Conservation (phyloP, 1,140 invertebrate genomes). For the Panagrolaimus sp. region DNA sequence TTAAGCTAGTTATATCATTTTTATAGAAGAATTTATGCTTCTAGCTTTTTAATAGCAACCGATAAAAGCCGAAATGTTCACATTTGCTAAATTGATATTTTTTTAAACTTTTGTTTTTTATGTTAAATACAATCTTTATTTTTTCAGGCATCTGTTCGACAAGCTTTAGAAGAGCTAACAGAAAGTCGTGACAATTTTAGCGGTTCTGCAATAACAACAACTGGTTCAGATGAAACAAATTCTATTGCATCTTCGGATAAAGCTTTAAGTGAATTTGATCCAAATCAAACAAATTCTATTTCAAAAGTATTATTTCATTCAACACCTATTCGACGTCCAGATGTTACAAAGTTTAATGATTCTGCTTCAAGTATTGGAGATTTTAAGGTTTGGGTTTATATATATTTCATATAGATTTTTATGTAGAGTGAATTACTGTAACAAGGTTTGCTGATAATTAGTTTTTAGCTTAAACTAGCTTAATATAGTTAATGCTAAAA, state of each 20-base stretch:
- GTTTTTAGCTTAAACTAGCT: too few species aligned
- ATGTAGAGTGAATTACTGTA: too few species aligned
- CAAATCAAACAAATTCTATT: background rate
- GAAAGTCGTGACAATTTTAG: constrained; percentile 13
- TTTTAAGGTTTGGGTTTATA: constrained; percentile 18
- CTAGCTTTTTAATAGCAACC: too few species aligned
- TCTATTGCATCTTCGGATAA: background rate
- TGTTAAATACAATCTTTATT: background rate
- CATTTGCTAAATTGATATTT: too few species aligned
- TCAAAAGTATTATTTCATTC: background rate
- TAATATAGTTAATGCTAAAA: too few species aligned
- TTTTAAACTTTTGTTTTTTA: too few species aligned
- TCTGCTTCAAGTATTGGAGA: background rate
- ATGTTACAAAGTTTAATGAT: background rate
- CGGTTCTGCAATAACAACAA: background rate
- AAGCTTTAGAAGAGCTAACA: constrained; percentile 17
- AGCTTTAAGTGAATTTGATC: background rate
- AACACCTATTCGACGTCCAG: background rate
- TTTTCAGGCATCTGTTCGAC: constrained; percentile 14
- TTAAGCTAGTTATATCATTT: too few species aligned
- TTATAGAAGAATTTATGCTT: too few species aligned
- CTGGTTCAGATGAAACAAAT: background rate
- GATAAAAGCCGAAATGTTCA: too few species aligned
- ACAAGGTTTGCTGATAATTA: too few species aligned
- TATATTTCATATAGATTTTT: too few species aligned